phyloP scores from a whole-genome alignment of 2,113 vertebrate species.

The Oncorhynchus clarkii region DNA sequence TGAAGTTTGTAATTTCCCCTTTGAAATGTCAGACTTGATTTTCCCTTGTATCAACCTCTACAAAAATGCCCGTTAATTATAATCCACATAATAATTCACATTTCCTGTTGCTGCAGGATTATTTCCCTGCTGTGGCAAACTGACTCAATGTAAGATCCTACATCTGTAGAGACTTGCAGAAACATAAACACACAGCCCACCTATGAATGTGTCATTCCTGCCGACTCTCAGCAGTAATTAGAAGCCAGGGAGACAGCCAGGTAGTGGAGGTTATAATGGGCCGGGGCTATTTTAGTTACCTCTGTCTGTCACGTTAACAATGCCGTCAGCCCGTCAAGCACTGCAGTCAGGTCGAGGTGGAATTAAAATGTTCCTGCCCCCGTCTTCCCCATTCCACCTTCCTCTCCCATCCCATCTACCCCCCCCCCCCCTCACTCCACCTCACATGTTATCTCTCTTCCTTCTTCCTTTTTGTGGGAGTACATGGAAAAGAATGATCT shows the following conservation, averaged over 20 bases:
- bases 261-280: conserved; percentile 14
- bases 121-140: too few species aligned
- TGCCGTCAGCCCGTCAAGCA: conserved; percentile 7
- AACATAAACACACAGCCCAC: background rate
- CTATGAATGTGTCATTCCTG: background rate
- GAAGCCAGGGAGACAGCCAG: conserved; percentile 5
- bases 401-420: background rate
- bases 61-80: too few species aligned
- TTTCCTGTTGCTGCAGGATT: too few species aligned
- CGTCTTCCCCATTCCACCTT: background rate
- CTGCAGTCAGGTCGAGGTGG: conserved; percentile 5
- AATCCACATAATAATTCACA: too few species aligned
- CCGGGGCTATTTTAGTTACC: conserved; percentile 6
- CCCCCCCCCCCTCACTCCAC: background rate
- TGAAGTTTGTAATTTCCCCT: too few species aligned
- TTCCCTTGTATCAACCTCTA: too few species aligned
- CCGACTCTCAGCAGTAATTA: conserved; percentile 15
- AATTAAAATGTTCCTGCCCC: conserved; percentile 9
- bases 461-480: background rate
- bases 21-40: too few species aligned
- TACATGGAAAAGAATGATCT: too few species aligned
- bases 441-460: background rate
- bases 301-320: conserved; percentile 13
- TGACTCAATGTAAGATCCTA: too few species aligned
- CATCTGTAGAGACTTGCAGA: too few species aligned